These are phyloP conservation scores for Jaculus jaculus DNA, from an alignment of 2,113 vertebrate species.

Conservation along the genomic window DNA sequence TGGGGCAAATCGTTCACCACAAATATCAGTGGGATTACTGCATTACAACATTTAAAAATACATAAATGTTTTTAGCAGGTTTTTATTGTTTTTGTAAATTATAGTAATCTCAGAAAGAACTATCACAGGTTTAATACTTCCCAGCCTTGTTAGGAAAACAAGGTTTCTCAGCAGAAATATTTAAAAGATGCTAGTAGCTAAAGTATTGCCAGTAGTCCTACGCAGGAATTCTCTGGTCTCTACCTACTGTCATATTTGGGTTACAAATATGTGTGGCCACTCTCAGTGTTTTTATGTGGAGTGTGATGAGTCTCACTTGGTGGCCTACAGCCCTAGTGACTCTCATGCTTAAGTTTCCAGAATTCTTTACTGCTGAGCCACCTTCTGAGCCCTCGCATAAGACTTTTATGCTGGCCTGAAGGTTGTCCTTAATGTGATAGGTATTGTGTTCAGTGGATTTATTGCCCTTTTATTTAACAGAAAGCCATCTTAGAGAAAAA, in stretches of 20 bases:
- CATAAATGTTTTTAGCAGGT: slow-evolving; percentile 94
- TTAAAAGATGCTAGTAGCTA: slow-evolving; percentile 87
- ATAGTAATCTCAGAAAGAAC: slow-evolving; percentile 86
- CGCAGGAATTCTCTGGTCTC: slow-evolving; percentile 70
- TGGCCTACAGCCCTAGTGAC: no score
- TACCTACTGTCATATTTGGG: no score
- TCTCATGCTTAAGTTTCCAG: no score
- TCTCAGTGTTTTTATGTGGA: no score
- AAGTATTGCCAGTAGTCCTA: slow-evolving; percentile 87
- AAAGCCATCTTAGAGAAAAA: background rate
- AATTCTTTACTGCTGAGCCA: no score
- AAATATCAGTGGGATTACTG: slow-evolving; percentile 94
- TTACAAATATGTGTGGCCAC: no score
- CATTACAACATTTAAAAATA: slow-evolving; percentile 94
- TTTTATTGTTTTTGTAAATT: slow-evolving; percentile 89
- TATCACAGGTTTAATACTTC: slow-evolving; percentile 87
- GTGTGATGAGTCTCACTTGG: no score
- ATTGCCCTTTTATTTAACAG: background rate
- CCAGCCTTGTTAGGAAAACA: slow-evolving; percentile 89
- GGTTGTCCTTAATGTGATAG: background rate
- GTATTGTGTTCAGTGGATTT: fast-evolving
- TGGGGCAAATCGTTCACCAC: slow-evolving; percentile 91
- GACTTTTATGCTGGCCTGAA: background rate
- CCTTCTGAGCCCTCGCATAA: background rate
- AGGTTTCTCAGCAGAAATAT: slow-evolving; percentile 86